phyloP scores from a whole-genome alignment of 2,797 vertebrate genomes.

The Esox masquinongy region DNA sequence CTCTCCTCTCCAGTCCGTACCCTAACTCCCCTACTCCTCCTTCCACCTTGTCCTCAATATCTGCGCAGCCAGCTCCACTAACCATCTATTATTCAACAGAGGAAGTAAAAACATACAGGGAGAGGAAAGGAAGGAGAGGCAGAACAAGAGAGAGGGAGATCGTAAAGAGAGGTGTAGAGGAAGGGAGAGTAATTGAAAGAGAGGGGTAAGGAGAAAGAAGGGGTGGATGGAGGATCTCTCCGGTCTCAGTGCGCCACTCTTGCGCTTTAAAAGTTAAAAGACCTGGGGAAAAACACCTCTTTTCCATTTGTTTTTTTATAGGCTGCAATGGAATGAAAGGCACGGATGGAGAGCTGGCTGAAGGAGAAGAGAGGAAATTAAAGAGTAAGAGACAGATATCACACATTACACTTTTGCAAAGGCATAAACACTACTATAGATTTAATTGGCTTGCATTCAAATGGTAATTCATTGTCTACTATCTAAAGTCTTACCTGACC shows the following conservation, averaged over 20 bases:
- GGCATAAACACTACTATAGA: conserved; percentile 33
- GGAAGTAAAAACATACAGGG: conserved; percentile 19
- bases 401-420: conserved; percentile 4
- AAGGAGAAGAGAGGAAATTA: conserved; percentile 29
- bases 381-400: conserved; percentile 19
- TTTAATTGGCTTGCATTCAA: conserved; percentile 35
- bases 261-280: neutral
- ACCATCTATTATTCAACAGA: conserved; percentile 38
- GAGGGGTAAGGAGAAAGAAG: neutral
- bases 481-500: conserved; percentile 41
- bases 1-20: neutral
- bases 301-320: conserved; percentile 14
- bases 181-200: neutral
- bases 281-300: neutral
- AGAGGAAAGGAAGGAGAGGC: neutral
- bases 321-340: neutral
- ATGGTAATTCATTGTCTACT: conserved; percentile 43
- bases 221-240: neutral
- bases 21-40: too few species aligned
- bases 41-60: neutral
- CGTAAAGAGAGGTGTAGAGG: neutral
- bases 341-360: neutral
- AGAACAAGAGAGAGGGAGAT: conserved; percentile 1
- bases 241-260: neutral
- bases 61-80: neutral